Base-by-base conservation (phyloP, 2,113 vertebrate species). In the Paralichthys olivaceus region DNA sequence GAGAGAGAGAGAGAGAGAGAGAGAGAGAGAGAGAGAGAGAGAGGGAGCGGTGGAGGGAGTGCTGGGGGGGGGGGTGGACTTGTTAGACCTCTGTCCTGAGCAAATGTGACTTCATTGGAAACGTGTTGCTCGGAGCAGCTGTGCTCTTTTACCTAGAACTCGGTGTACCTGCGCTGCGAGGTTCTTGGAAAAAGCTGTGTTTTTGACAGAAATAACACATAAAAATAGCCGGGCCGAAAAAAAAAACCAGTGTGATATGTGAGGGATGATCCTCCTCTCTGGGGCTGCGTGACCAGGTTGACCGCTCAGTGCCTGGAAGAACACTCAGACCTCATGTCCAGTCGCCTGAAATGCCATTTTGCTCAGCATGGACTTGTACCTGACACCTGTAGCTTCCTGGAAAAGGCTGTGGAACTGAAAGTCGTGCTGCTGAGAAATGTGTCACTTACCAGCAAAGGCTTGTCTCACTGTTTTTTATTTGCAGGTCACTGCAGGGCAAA, bases 71-170 rank as follows among this genome's bases (percentile, higher is more conserved):
- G 29, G 47, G 34, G 23, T 3, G 67, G 58, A 28, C 69, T 81
- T 63, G 67, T 87, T 80, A 84, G 88, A 73, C 71, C 67, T 64
- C 43, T 69, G 81, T 84, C 75, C 67, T 57, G 47, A 69, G 49
- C 34, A 68, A 88, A 90, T 83, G 76, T 64, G 77, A 69, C 83
- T 89, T 86, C 69, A 69, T 26, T 75, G 79, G 72, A 76, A 76
- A 72, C 13, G 22, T 69, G 75, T 79, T 77, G 8, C 57, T 76
- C 66, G 22, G 20, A 77, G 58, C 73, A 70, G 77, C 84, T 83
- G 85, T 12, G 22, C 73, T 69, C 73, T 70, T 80, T 40, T 76
- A 45, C 67, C 43, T 77, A 72, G 85, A 23, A 86, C 89, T 75
- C 20, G 0, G 45, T 88, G 84, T 90, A 89, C 85, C 84, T 89